A percentile compares a stretch with the other conserved stretches of the same genome.
Evolutionary conservation across 2,888 invertebrate species (phyloP).

Genomic region (Invenusta paracnida): DNA sequence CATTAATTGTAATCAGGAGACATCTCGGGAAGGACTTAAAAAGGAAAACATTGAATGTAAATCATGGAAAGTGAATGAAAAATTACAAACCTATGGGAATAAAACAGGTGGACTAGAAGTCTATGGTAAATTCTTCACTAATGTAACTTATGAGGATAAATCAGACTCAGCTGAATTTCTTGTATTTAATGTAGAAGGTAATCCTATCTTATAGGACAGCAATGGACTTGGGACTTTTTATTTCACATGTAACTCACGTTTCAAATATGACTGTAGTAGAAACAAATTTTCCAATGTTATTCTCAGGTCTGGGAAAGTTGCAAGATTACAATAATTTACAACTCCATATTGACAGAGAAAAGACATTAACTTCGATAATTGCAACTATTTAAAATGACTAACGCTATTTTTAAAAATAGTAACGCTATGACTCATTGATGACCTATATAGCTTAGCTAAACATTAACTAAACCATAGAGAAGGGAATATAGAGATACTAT

Average conservation of each 20-base stretch:
- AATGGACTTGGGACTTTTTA: background rate
- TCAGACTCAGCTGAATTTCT: background rate
- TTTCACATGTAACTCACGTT: background rate
- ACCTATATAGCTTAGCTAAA: no score
- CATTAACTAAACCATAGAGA: no score
- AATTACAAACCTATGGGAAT: background rate
- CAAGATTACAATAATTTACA: background rate
- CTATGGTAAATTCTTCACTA: background rate
- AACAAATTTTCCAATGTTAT: background rate
- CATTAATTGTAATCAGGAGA: background rate
- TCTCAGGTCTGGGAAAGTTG: background rate
- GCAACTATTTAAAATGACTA: no score
- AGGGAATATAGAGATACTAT: no score
- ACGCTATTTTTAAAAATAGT: no score
- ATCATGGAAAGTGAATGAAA: background rate
- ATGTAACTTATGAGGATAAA: background rate
- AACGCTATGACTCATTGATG: no score
- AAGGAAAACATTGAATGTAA: background rate
- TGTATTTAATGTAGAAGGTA: background rate
- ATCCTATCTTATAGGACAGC: background rate
- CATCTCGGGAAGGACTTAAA: background rate
- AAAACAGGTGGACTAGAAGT: background rate
- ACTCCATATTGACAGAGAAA: background rate
- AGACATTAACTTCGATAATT: no score
- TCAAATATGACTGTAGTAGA: background rate